Evolutionary conservation across 2,888 invertebrate species (phyloP), one percentile per base, ranked within the genome.

Genomic region (Onthophagus sagittarius): DNA sequence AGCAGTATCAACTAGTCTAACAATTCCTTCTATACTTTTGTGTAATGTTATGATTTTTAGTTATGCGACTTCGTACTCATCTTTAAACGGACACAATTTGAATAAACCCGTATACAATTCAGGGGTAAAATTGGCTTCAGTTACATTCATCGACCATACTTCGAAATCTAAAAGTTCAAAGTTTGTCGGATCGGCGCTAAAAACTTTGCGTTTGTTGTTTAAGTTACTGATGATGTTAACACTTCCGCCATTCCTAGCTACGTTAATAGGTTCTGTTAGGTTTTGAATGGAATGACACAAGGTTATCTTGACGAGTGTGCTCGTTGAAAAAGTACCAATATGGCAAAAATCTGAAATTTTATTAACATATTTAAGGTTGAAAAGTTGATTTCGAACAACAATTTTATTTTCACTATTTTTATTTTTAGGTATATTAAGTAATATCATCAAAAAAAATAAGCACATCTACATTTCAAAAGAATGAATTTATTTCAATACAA

Each of bases 211-310:
- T 77, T 83, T 97, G 75, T 93, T 90, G 79, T 90, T 84, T 0
- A 88, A 84, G 79, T 90, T 94, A 0, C 92, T 85, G 0, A 95
- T 96, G 94, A 93, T 86, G 0, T 96, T 96, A 7, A 94, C 86
- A 79, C 94, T 93, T 13, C 96, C 96, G 0, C 92, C 93, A 72
- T 95, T 93, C 89, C 93, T 96, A 5, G 93, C 92, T 2, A 95
- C 88, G 75, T 88, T 90, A 4, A 90, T 87, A 0, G 95, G 88
- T 64, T 87, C 81, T 0, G 84, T 83, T 6, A 87, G 86, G 64
- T 88, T 86, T 0, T 86, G 82, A 2, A 83, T 79, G 74, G 88
- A 88, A 81, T 92, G 94, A 82, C 91, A 92, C 71, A 95, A 84
- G 79, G 90, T 89, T 92, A 79, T 95, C 94, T 0, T 88, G 87